Conservation (phyloP, 2,797 vertebrate species). For the Pseudocheirus occidentalis region DNA sequence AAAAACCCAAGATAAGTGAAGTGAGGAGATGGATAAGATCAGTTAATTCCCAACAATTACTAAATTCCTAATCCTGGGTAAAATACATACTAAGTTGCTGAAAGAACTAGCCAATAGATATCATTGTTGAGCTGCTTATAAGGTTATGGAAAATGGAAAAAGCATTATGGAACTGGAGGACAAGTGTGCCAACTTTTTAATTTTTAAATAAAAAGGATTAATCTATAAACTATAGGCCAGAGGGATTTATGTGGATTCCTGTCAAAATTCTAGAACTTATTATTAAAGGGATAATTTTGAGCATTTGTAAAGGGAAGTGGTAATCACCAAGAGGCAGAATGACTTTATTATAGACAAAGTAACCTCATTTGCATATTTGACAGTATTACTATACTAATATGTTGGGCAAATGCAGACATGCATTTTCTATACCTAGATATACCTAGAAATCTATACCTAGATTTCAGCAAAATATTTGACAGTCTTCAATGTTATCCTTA, state of each 20-base stretch:
- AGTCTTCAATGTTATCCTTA: not conserved
- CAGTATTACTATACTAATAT: not conserved
- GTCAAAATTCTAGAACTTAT: not conserved
- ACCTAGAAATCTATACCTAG: no score
- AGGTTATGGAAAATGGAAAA: not conserved
- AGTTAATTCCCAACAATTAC: not conserved
- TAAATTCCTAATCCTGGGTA: not conserved
- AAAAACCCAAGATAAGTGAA: not conserved
- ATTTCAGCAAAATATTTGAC: not conserved
- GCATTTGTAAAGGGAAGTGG: not conserved
- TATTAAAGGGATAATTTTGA: not conserved
- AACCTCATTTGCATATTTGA: not conserved
- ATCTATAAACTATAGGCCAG: not conserved
- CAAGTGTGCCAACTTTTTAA: not conserved
- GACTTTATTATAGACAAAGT: not conserved
- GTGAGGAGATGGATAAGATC: not conserved
- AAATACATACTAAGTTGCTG: not conserved
- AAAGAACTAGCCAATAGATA: not conserved
- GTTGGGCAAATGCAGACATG: not conserved
- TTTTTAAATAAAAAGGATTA: not conserved
- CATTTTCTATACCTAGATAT: not conserved
- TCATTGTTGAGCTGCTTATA: not conserved
- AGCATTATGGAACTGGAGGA: not conserved
- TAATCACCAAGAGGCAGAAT: not conserved
- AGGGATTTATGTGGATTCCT: not conserved